A percentile compares a stretch with the other conserved stretches of the same genome.
phyloP scores from a whole-genome alignment of 2,113 vertebrate species.

The Desmodus rotundus region DNA sequence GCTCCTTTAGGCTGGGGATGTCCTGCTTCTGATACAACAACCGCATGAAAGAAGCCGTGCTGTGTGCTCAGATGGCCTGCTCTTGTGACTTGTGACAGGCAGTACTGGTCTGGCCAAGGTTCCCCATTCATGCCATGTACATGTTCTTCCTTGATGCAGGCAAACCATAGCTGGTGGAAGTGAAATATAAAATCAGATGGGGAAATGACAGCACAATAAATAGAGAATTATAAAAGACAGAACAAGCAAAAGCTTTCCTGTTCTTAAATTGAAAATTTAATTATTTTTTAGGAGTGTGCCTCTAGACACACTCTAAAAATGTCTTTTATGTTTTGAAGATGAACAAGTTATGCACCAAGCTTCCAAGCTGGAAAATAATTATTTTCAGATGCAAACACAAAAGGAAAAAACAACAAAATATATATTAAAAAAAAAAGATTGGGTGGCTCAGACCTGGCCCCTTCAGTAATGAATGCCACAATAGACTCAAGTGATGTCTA shows the following conservation, averaged over 20 bases:
- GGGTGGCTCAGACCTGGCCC: not conserved
- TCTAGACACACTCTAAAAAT: not conserved
- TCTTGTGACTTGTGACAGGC: not conserved
- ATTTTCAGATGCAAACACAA: not conserved
- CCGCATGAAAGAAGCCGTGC: not conserved
- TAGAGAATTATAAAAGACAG: not conserved
- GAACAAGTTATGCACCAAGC: not conserved
- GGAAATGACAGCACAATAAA: not conserved
- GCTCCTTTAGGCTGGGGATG: slow-evolving; percentile 19
- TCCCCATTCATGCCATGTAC: not conserved
- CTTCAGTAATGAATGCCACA: not conserved
- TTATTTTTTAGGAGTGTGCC: not conserved
- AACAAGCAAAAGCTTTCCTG: not conserved
- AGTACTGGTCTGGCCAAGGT: not conserved
- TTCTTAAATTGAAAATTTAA: not conserved
- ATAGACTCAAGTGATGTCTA: not conserved
- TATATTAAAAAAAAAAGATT: not conserved
- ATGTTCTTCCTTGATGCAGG: not conserved
- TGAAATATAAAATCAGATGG: not conserved
- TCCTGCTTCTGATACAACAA: not conserved
- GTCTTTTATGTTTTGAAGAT: not conserved
- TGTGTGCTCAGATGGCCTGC: not conserved
- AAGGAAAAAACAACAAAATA: not conserved
- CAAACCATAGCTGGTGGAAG: not conserved
- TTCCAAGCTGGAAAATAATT: slow-evolving; percentile 2